Conservation (phyloP, 2,113 vertebrate species). For the Cryptotis parvus region DNA sequence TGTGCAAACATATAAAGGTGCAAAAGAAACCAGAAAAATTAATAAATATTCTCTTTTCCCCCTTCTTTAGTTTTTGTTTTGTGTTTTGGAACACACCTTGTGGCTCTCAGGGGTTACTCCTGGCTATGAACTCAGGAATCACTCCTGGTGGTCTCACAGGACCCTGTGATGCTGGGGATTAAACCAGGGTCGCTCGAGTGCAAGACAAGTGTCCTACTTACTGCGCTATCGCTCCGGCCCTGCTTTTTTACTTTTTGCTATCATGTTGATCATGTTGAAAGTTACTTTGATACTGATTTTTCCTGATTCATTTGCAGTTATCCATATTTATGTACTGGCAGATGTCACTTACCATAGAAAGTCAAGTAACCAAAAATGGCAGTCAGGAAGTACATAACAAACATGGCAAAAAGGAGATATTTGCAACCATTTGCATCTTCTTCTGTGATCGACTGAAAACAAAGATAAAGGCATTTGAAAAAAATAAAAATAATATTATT, state of each 20-base stretch:
- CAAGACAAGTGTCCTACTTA: too few relatives aligned
- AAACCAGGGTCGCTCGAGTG: too few relatives aligned
- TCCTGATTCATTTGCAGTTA: background rate
- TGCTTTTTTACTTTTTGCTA: too few relatives aligned
- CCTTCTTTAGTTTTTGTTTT: too few relatives aligned
- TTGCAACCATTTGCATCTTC: slow-evolving; percentile 91
- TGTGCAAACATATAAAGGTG: background rate
- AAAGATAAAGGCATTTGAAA: slow-evolving; percentile 74
- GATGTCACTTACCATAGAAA: slow-evolving; percentile 88
- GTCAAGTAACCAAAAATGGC: slow-evolving; percentile 92
- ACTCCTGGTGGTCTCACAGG: too few relatives aligned
- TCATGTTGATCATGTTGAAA: too few relatives aligned
- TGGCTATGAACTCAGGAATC: too few relatives aligned
- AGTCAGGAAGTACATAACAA: slow-evolving; percentile 91
- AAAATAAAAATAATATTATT: slow-evolving; percentile 8
- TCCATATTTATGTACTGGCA: background rate
- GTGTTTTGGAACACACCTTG: too few relatives aligned
- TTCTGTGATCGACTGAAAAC: slow-evolving; percentile 88
- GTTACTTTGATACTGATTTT: background rate
- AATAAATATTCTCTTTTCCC: too few relatives aligned
- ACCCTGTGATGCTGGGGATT: too few relatives aligned
- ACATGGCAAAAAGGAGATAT: slow-evolving; percentile 91
- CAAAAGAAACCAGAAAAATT: background rate
- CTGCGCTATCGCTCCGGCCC: too few relatives aligned
- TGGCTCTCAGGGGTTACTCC: too few relatives aligned